Base-by-base conservation (phyloP, 1,140 invertebrate species). In the Orchesella cincta region DNA sequence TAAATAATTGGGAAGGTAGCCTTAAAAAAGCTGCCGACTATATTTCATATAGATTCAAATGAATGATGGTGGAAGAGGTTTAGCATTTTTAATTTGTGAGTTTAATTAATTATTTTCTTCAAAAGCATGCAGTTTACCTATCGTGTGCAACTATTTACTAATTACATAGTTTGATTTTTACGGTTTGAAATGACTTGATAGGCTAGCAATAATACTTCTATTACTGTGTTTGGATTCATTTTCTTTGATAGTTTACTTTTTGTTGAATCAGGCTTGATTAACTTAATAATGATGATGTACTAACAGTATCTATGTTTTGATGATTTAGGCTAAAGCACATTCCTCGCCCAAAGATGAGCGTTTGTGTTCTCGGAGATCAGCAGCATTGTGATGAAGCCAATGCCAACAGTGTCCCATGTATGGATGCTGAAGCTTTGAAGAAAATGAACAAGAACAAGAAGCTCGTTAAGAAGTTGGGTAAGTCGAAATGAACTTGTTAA, bases 381-480 rank as follows among this genome's bases (percentile, higher is more conserved):
- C 96, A 98, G 84, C 98, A 99, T 90, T 98, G 95, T 88, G 98
- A 99, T 84, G 97, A 99, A 87, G 97, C 98, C 35, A 97, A 96
- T 84, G 93, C 93, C 39, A 93, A 96, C 83, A 91, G 91, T 83
- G 89, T 99, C 28, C 95, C 96, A 14, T 97, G 89, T 86, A 99
- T 99, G 97, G 96, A 97, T 88, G 94, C 94, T 80, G 98, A 99
- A 87, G 96, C 94, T 80, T 87, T 99, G 75, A 99, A 99, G 86
- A 99, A 99, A 86, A 86, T 99, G 31, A 99, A 99, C 88, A 99
- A 99, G 88, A 98, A 99, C 87, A 99, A 99, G 89, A 99, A 99
- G 84, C 90, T 98, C 74, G 96, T 99, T 1, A 99, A 99, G 87
- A 99, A 99, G 88, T 87, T 99, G 80, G 95, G 95, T 89, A 92